A percentile compares a stretch with the other conserved stretches of the same genome.
Evolutionary conservation across 2,888 invertebrate genomes (phyloP).

Genomic region (Agrilus biguttatus): DNA sequence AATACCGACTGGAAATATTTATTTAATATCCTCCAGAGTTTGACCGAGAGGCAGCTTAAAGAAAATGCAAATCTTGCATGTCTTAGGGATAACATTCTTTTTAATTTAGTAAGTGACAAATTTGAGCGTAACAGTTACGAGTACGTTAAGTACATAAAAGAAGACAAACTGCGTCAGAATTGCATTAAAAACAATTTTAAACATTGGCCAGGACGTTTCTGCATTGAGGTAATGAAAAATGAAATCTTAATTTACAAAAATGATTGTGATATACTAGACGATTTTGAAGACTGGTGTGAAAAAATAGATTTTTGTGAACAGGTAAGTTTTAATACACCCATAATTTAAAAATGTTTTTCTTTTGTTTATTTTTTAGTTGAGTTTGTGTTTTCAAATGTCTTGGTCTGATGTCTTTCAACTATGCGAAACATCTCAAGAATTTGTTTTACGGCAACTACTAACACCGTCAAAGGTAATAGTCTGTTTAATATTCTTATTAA

Average conservation of each 20-base stretch:
- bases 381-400: conserved; percentile 36
- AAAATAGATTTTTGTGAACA: conserved; percentile 49
- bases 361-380: conserved; percentile 32
- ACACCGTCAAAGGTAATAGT: conserved; percentile 16
- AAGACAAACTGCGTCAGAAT: conserved; percentile 35
- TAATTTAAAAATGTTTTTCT: conserved; percentile 1
- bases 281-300: conserved; percentile 41
- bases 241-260: conserved; percentile 35
- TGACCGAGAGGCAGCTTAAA: conserved; percentile 41
- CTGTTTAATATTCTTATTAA: neutral
- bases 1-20: conserved; percentile 27
- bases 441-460: conserved; percentile 17
- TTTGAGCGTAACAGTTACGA: conserved; percentile 35
- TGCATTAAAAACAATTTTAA: conserved; percentile 39
- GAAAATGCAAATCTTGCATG: conserved; percentile 38
- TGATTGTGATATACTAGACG: conserved; percentile 18
- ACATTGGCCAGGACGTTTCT: conserved; percentile 42
- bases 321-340: conserved; percentile 24
- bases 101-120: conserved; percentile 39
- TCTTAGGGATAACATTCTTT: conserved; percentile 44
- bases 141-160: conserved; percentile 37
- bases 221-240: conserved; percentile 35
- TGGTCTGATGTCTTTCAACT: conserved; percentile 47
- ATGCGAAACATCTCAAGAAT: conserved; percentile 34
- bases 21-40: conserved; percentile 36